These are phyloP conservation scores for Vireo altiloquus DNA, from an alignment of 2,113 vertebrate genomes.

Conservation along the genomic window DNA sequence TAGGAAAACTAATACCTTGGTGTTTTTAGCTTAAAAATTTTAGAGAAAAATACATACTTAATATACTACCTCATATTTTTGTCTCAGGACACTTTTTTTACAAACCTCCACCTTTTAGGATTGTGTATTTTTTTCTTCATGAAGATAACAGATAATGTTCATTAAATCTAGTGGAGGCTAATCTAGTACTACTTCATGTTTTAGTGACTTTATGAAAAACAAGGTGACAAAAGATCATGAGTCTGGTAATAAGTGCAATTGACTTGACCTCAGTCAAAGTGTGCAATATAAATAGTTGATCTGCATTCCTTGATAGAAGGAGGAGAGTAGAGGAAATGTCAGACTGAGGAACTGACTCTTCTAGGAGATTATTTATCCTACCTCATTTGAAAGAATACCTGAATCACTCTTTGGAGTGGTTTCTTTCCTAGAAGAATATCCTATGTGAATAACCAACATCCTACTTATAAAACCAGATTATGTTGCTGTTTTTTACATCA, in stretches of 20 bases:
- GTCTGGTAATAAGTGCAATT: not conserved
- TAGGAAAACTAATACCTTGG: not conserved
- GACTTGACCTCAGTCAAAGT: not conserved
- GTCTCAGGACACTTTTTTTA: not conserved
- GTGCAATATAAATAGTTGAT: not conserved
- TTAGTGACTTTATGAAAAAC: not conserved
- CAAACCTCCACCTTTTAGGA: accelerated
- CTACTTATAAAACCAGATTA: not conserved
- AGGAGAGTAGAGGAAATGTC: not conserved
- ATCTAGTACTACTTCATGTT: not conserved
- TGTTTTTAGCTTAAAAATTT: not conserved
- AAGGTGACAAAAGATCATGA: not conserved
- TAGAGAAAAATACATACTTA: not conserved
- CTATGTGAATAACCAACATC: not conserved
- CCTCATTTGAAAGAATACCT: not conserved
- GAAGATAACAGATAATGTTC: not conserved
- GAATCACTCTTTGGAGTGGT: not conserved
- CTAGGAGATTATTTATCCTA: not conserved
- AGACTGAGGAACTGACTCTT: not conserved
- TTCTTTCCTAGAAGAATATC: not conserved
- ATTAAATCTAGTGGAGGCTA: not conserved
- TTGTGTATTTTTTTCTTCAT: not conserved
- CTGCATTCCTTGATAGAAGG: not conserved
- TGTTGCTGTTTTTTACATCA: not conserved
- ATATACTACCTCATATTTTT: not conserved